Percentiles rank a stretch among this genome's conserved stretches.
phyloP scores from a whole-genome alignment of 2,797 vertebrate genomes.

The Artibeus lituratus region DNA sequence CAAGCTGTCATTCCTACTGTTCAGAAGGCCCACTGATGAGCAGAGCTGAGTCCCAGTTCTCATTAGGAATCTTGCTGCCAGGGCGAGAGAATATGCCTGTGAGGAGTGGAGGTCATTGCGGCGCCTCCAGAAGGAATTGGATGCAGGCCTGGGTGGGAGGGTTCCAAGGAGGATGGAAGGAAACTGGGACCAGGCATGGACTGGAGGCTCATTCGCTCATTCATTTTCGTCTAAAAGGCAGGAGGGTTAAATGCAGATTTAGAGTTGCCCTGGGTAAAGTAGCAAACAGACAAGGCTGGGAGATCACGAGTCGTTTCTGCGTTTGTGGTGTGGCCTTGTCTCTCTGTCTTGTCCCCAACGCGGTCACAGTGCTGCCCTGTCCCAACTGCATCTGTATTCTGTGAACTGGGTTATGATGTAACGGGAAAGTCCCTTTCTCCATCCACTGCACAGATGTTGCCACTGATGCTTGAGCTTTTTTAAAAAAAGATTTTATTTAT shows the following conservation, averaged over 20 bases:
- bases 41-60: background rate
- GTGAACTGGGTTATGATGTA: background rate
- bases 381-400: background rate
- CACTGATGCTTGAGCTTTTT: background rate
- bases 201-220: background rate
- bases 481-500: too few species aligned
- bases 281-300: background rate
- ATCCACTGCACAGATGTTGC: slow-evolving; percentile 6
- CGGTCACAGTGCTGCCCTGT: background rate
- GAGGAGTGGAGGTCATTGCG: accelerated
- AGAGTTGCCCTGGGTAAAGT: background rate
- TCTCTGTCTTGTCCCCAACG: background rate
- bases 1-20: too few species aligned
- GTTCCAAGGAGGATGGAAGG: background rate
- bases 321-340: background rate
- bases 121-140: background rate
- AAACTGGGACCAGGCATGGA: background rate
- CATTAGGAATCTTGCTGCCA: accelerated
- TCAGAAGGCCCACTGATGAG: background rate
- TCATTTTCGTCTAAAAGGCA: background rate
- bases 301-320: background rate
- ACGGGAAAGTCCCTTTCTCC: background rate
- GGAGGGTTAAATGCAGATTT: background rate
- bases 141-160: background rate
- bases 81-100: background rate